phyloP scores from a whole-genome alignment of 64 coral and sea anemone species.

The Platygyra sinensis region DNA sequence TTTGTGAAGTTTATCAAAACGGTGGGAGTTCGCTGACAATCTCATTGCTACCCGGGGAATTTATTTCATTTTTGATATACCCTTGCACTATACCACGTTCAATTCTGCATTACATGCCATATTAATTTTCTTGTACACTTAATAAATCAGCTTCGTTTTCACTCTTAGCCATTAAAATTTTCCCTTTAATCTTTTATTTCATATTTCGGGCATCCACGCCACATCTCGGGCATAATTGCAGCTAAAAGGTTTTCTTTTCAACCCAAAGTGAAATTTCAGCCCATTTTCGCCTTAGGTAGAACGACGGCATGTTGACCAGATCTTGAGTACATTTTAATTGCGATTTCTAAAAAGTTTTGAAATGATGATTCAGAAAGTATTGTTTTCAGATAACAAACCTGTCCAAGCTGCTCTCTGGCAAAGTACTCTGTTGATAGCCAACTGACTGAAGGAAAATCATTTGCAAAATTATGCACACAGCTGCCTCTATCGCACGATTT shows the following conservation, averaged over 20 bases:
- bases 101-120: neutral
- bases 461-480: slow-evolving; percentile 49
- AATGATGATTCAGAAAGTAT: slow-evolving; percentile 40
- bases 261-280: slow-evolving; percentile 31
- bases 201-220: neutral
- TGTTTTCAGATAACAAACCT: slow-evolving; percentile 35
- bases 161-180: slow-evolving; percentile 9
- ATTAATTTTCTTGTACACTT: neutral
- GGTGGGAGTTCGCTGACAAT: neutral
- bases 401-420: slow-evolving; percentile 9
- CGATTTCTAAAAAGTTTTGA: slow-evolving; percentile 33
- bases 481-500: slow-evolving; percentile 3
- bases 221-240: slow-evolving; percentile 7
- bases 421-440: slow-evolving; percentile 45
- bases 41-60: neutral
- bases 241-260: slow-evolving; percentile 14
- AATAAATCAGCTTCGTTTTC: slow-evolving; percentile 17
- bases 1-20: slow-evolving; percentile 17
- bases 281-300: slow-evolving; percentile 38
- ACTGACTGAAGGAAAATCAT: slow-evolving; percentile 30
- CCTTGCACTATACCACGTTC: neutral
- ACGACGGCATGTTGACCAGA: neutral
- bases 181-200: slow-evolving; percentile 26
- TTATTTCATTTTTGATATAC: slow-evolving; percentile 14
- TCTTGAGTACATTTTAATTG: slow-evolving; percentile 35